Base-by-base conservation (phyloP, 2,113 vertebrate species). In the Crotophaga sulcirostris region DNA sequence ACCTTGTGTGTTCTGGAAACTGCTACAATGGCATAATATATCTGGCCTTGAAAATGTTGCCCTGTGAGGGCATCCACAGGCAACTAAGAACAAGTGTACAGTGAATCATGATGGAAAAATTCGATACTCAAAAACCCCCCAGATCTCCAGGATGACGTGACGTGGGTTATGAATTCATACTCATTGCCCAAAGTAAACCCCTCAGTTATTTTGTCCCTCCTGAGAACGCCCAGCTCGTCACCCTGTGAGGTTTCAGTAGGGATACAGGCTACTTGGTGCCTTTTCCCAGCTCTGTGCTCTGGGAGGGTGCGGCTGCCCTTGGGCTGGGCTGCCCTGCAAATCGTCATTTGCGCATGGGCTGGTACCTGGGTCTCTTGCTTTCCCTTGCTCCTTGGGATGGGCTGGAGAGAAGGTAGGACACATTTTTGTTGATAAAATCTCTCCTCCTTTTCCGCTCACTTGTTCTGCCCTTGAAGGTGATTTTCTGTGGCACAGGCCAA, bases 41-140 rank as follows among this genome's bases (percentile, higher is more conserved):
- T 15, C 31, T 17, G 74, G 16, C 58, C 84, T 74, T 90, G 68
- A 54, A 74, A 90, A 25, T 13, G 29, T 23, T 89, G 34, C 24
- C 72, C n/a, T 63, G 42, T 36, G 47, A 81, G 63, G 75, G 82
- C 60, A 80, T 70, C 51, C 72, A 55, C 85, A 3, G 36, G 33
- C 81, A 82, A 44, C 45, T 69, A 11, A 75, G 73, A 70, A 34
- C 8, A 10, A 55, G 23, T 11, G 19, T 54, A 2, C 52, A 5
- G 1, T 96, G 90, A 93, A 55, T 90, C 87, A 94, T 6, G 42
- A 31, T 55, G 72, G 51, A 75, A 86, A 83, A 90, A 70, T 47
- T 6, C 6, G 2, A 26, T 34, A 40, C 38, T 47, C 51, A 63
- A 72, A n/a, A 95, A 94, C 29, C 3, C 4, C 60, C 83, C 47